These are phyloP conservation scores for Serinus canaria DNA, from an alignment of 2,113 vertebrate species.

Conservation along the genomic window DNA sequence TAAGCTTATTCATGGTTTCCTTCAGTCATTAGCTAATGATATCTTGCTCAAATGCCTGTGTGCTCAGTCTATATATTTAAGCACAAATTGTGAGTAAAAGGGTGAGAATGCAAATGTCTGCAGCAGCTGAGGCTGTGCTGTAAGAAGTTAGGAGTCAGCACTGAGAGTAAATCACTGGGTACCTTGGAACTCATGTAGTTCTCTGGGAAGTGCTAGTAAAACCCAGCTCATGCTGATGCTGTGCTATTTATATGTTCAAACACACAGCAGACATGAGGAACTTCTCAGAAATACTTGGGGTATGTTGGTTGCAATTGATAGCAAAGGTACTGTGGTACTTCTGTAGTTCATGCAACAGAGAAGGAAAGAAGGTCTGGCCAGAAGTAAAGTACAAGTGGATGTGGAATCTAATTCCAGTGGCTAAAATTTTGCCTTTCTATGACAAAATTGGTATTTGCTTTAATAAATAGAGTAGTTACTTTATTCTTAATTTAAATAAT, in stretches of 20 bases:
- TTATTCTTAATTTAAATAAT: not conserved
- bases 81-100: not conserved
- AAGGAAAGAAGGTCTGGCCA: not conserved
- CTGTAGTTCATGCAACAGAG: not conserved
- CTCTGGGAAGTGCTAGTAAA: not conserved
- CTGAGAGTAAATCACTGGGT: not conserved
- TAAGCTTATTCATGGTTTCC: constrained; percentile 10
- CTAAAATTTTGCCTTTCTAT: not conserved
- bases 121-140: not conserved
- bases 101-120: not conserved
- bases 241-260: not conserved
- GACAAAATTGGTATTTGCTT: not conserved
- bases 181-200: not conserved
- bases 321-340: not conserved
- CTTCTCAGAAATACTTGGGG: not conserved
- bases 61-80: constrained; percentile 30
- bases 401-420: not conserved
- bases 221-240: not conserved
- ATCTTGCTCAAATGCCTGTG: not conserved
- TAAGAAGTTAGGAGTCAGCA: not conserved
- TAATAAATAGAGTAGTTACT: not conserved
- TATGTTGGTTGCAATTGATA: not conserved
- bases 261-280: not conserved
- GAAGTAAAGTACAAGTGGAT: not conserved
- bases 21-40: constrained; percentile 52